These are phyloP conservation scores for Callorhinus ursinus DNA, from an alignment of 2,113 vertebrate species.

Conservation along the genomic window DNA sequence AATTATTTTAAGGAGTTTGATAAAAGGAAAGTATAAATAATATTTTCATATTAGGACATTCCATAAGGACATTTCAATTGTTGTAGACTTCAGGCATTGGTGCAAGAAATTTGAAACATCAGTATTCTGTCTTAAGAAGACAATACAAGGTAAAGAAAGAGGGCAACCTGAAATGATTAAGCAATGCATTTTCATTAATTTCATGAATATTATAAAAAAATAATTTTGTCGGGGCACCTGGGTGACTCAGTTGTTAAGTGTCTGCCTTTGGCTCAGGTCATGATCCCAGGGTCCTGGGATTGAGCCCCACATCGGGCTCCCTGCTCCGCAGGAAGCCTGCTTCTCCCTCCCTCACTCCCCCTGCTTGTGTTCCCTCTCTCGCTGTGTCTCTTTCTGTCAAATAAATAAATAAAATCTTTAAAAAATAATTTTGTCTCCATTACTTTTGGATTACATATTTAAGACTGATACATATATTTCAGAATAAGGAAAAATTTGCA, in stretches of 20 bases:
- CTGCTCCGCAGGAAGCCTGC: no score
- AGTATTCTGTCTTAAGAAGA: background rate
- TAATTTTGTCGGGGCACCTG: background rate
- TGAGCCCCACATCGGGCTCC: no score
- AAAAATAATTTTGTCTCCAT: background rate
- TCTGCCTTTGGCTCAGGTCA: no score
- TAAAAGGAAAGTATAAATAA: background rate
- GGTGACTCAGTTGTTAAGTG: no score
- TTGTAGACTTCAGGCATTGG: constrained; percentile 25
- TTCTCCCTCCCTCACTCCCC: no score
- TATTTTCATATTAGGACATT: background rate
- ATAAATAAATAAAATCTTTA: no score
- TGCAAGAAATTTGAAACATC: background rate
- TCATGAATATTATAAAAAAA: background rate
- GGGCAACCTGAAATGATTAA: background rate
- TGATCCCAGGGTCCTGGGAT: no score
- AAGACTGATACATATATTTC: background rate
- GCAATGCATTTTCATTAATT: background rate
- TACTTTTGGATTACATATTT: background rate
- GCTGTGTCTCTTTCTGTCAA: no score
- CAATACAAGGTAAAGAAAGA: background rate
- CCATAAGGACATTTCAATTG: background rate
- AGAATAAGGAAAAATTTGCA: background rate
- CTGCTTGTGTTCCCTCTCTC: no score
- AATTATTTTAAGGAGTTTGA: background rate